Evolutionary conservation across 2,113 vertebrate genomes (phyloP), one percentile per base, ranked within the genome.

Genomic region (Gasterosteus nipponicus): DNA sequence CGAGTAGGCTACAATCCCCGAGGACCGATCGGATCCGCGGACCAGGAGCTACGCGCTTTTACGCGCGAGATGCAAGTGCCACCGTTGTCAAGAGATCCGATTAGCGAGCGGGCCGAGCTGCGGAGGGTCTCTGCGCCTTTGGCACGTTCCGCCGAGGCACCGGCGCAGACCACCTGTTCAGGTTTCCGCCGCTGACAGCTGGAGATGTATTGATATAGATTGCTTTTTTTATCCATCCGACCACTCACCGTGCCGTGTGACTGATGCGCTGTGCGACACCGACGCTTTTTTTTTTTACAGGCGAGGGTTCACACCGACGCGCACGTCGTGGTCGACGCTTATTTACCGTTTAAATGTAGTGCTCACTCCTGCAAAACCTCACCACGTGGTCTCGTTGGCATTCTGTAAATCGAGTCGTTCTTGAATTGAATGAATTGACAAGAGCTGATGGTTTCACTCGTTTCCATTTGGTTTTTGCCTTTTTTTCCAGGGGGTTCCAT

Each of bases 81-180:
- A 75, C 86, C 90, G 86, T 83, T 86, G 89, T 92, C 90, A 93
- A 26, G 87, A 87, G 86, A 60, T 84, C 75, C 77, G 94, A 93
- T 93, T 91, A 94, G 59, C 39, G 75, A 15, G 77, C 51, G 74
- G 56, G 65, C 35, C 91, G 89, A 92, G 86, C 93, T 90, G 92
- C 81, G 69, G 73, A 82, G 80, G 77, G 75, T 88, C 83, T 70
- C 67, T 78, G 87, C 77, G 86, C 69, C 66, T 67, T 26, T 89
- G 86, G 83, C 83, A 84, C 78, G 70, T 14, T 7, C 51, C 16
- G 60, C 77, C 72, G 56, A 80, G 83, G 83, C 76, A 73, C 56
- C 8, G 69, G 41, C 63, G 75, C 58, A 69, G 84, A 38, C 87
- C 93, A 93, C 91, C 93, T 93, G 94, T 89, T 92, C 86, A 87